A percentile compares a stretch with the other conserved stretches of the same genome.
Evolutionary conservation across 1,140 invertebrate genomes (phyloP).

Genomic region (Asbolus verrucosus): DNA sequence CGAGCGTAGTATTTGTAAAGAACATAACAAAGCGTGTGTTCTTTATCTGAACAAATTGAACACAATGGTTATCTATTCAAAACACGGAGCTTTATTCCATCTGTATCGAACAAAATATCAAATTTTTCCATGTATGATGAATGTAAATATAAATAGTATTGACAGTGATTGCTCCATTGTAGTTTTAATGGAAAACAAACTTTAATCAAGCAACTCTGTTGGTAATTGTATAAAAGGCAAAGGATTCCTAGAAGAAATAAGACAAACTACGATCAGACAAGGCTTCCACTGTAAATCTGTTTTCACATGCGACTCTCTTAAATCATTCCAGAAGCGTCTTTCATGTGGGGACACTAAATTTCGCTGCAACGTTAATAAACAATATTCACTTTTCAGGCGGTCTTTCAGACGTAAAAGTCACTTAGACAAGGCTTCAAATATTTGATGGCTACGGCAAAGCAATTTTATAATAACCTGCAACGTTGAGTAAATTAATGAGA

Average conservation of each 20-base stretch:
- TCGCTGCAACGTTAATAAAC: conserved; percentile 21
- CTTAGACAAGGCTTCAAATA: no score
- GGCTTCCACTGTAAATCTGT: conserved; percentile 27
- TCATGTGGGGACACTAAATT: conserved; percentile 17
- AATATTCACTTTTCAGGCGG: conserved; percentile 6
- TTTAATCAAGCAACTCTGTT: conserved; percentile 16
- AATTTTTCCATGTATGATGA: conserved; percentile 36
- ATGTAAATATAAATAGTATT: conserved; percentile 32
- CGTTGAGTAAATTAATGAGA: conserved; percentile 26
- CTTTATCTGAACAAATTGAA: conserved; percentile 26
- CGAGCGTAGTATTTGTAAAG: conserved; percentile 15
- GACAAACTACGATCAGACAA: conserved; percentile 10
- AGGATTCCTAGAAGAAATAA: conserved; percentile 9
- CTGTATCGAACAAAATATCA: conserved; percentile 36
- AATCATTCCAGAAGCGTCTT: conserved; percentile 29
- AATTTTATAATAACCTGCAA: conserved; percentile 13
- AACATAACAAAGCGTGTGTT: conserved; percentile 16
- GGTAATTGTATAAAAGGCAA: conserved; percentile 28
- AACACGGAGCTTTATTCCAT: conserved; percentile 36
- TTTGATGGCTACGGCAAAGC: no score
- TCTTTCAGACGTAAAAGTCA: no score
- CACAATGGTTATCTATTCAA: conserved; percentile 36
- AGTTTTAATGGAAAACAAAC: conserved; percentile 38
- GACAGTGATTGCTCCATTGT: conserved; percentile 35
- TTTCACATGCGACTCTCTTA: conserved; percentile 17